A percentile compares a stretch with the other conserved stretches of the same genome.
Evolutionary conservation across 2,113 vertebrate species (phyloP).

Genomic region (Myrmophylax atrothorax): DNA sequence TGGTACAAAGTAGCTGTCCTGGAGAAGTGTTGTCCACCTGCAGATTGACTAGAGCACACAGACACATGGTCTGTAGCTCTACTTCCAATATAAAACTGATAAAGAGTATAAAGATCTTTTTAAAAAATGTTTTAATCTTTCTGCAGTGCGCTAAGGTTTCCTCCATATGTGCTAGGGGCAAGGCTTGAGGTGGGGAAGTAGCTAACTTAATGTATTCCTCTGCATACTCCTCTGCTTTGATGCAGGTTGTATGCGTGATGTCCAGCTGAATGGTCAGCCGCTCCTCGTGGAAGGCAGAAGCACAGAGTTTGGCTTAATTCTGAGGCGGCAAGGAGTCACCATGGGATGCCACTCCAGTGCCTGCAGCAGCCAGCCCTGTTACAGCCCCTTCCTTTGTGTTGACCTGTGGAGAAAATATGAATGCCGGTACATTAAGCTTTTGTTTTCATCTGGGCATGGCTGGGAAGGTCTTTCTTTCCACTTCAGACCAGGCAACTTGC

Average conservation of each 20-base stretch:
- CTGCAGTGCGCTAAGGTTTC: neutral
- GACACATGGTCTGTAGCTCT: neutral
- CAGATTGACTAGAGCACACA: neutral
- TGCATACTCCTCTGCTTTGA: neutral
- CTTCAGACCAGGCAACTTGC: neutral
- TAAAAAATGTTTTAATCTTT: neutral
- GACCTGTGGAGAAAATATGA: conserved; percentile 91
- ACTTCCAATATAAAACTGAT: neutral
- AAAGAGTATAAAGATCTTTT: neutral
- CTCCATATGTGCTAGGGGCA: neutral
- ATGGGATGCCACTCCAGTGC: conserved; percentile 83
- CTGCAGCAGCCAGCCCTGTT: conserved; percentile 82
- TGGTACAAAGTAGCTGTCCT: neutral
- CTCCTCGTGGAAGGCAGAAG: conserved; percentile 82
- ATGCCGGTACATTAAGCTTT: conserved; percentile 79
- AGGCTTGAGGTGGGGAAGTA: neutral
- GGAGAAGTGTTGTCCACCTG: neutral
- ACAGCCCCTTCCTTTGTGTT: conserved; percentile 81
- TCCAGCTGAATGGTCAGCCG: conserved; percentile 79
- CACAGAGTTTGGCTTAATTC: conserved; percentile 69
- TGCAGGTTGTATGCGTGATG: conserved; percentile 87
- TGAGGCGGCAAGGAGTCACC: conserved; percentile 76
- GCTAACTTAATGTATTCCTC: neutral
- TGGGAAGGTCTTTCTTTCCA: neutral
- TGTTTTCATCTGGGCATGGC: neutral